Percentiles rank a stretch among this genome's conserved stretches.
Conservation (phyloP, 1,140 invertebrate species). For the Epicauta chinensis region DNA sequence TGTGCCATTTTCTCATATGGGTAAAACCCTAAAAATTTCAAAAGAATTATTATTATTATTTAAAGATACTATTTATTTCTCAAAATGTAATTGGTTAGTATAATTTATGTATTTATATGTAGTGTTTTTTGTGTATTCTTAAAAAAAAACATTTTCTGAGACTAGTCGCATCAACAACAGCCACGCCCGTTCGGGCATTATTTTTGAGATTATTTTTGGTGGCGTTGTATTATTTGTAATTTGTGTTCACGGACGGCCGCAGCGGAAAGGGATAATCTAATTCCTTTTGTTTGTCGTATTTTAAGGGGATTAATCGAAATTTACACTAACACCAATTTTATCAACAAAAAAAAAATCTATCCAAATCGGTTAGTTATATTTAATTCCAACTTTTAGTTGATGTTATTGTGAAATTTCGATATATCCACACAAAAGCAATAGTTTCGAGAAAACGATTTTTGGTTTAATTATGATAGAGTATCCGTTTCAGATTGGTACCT, state of each 20-base stretch:
- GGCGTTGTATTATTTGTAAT: conserved; percentile 31
- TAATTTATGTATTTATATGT: conserved; percentile 39
- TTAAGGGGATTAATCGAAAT: too few relatives aligned
- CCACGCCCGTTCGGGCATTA: conserved; percentile 9
- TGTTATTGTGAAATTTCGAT: too few relatives aligned
- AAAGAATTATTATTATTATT: conserved; percentile 7
- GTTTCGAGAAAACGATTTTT: too few relatives aligned
- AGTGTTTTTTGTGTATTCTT: conserved; percentile 38
- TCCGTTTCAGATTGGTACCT: too few relatives aligned
- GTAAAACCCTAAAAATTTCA: conserved; percentile 34
- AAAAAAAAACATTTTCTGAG: conserved; percentile 15
- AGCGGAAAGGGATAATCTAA: conserved; percentile 19
- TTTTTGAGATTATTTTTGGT: conserved; percentile 17
- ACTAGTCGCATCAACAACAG: conserved; percentile 36
- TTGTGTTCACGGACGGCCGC: conserved; percentile 27
- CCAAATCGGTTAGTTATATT: too few relatives aligned
- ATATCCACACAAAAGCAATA: too few relatives aligned
- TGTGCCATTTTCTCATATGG: conserved; percentile 37
- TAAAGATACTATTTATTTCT: not conserved
- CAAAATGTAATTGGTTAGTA: not conserved
- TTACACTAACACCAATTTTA: too few relatives aligned
- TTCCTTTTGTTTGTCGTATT: too few relatives aligned
- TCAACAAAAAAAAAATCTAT: too few relatives aligned
- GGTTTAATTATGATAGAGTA: too few relatives aligned
- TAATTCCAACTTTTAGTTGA: too few relatives aligned